These are phyloP conservation scores for Halocaridina rubra DNA, from an alignment of 2,888 invertebrate genomes.

Conservation along the genomic window DNA sequence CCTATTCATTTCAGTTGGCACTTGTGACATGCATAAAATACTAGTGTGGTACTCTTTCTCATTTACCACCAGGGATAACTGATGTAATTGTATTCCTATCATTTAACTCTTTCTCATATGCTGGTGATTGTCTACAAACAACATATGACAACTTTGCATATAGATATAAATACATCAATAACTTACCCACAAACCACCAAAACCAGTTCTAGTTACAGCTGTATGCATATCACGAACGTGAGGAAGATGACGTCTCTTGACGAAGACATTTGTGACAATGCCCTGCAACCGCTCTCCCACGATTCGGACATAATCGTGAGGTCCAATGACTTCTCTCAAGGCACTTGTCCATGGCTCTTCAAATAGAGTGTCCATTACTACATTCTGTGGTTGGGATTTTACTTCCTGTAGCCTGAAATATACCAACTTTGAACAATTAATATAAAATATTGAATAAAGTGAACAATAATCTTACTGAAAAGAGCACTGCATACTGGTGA, in stretches of 20 bases:
- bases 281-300: constrained; percentile 72
- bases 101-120: too few species aligned
- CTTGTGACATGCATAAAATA: too few species aligned
- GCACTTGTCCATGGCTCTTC: constrained; percentile 87
- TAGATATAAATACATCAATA: too few species aligned
- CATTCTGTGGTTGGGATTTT: constrained; percentile 86
- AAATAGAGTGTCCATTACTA: constrained; percentile 83
- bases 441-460: neutral
- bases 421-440: constrained; percentile 20
- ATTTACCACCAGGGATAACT: too few species aligned
- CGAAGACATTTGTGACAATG: constrained; percentile 81
- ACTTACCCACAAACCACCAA: constrained; percentile 92
- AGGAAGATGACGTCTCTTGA: constrained; percentile 82
- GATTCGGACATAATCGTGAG: constrained; percentile 70
- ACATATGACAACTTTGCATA: too few species aligned
- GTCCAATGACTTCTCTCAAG: constrained; percentile 74
- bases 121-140: too few species aligned
- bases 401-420: constrained; percentile 84
- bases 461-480: neutral
- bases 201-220: constrained; percentile 88
- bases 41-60: too few species aligned
- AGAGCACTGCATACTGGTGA: neutral
- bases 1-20: too few species aligned
- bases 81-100: too few species aligned
- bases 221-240: constrained; percentile 87